A percentile compares a stretch with the other conserved stretches of the same genome.
Conservation (phyloP, 2,888 invertebrate species). For the Deilephila elpenor region DNA sequence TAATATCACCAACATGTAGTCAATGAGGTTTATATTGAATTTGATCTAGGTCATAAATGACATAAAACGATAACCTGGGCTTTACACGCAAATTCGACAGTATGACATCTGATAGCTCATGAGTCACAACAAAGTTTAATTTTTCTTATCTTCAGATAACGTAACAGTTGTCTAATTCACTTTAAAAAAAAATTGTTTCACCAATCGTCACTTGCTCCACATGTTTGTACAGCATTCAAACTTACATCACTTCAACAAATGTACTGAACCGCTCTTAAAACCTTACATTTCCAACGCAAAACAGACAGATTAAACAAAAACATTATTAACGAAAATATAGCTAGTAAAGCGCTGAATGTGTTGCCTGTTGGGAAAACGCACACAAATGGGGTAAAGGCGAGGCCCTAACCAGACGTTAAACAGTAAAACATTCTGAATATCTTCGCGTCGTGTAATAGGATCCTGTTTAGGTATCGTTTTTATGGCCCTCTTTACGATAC, state of each 20-base stretch:
- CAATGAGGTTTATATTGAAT: too few relatives aligned
- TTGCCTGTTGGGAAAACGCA: slow-evolving; percentile 39
- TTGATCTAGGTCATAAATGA: too few relatives aligned
- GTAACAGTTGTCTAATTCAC: too few relatives aligned
- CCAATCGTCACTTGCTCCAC: too few relatives aligned
- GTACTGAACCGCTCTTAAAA: too few relatives aligned
- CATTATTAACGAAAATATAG: background rate
- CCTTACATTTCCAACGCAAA: background rate
- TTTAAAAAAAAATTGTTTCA: too few relatives aligned
- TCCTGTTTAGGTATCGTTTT: slow-evolving; percentile 65
- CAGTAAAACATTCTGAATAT: slow-evolving; percentile 33
- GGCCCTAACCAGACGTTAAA: slow-evolving; percentile 52
- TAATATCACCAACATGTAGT: too few relatives aligned
- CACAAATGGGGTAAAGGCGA: slow-evolving; percentile 59
- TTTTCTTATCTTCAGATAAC: too few relatives aligned
- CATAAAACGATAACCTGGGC: too few relatives aligned
- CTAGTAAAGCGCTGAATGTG: slow-evolving; percentile 36
- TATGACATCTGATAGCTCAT: too few relatives aligned
- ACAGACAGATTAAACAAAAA: slow-evolving; percentile 1
- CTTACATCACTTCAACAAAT: background rate
- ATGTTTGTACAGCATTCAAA: background rate
- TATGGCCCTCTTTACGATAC: slow-evolving; percentile 69
- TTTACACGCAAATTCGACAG: too few relatives aligned
- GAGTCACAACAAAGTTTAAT: too few relatives aligned
- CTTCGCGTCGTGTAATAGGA: slow-evolving; percentile 58